Conservation (phyloP, 2,888 invertebrate species). For the Drosophila falleni region DNA sequence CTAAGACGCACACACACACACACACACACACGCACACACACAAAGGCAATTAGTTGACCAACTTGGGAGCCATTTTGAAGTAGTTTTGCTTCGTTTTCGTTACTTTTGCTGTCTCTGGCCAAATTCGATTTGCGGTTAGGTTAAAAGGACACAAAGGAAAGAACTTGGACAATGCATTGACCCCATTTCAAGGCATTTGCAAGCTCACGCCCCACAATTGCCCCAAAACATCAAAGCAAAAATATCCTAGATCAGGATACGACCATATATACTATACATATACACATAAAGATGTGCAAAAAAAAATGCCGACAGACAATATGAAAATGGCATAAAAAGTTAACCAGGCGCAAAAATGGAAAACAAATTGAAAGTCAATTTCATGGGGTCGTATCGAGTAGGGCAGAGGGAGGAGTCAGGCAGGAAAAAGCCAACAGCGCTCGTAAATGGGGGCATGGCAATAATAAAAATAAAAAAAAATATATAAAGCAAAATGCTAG, state of each 20-base stretch:
- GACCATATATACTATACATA: conserved; percentile 2
- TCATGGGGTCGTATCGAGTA: conserved; percentile 30
- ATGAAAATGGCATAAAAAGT: conserved; percentile 62
- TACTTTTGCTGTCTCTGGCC: conserved; percentile 15
- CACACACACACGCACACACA: not conserved
- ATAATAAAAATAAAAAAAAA: conserved; percentile 30
- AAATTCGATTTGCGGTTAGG: conserved; percentile 37
- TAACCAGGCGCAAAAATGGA: conserved; percentile 65
- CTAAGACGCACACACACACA: conserved; percentile 21
- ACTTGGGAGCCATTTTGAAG: conserved; percentile 29
- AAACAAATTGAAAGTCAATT: conserved; percentile 77
- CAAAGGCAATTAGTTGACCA: conserved; percentile 45
- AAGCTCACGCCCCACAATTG: conserved; percentile 12
- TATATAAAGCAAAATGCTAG: conserved; percentile 11
- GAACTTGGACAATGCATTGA: conserved; percentile 43
- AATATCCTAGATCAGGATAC: conserved; percentile 10
- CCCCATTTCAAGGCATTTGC: conserved; percentile 43
- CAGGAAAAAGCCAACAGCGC: not conserved
- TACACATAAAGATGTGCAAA: conserved; percentile 20
- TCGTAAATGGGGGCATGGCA: conserved; percentile 37
- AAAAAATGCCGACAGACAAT: conserved; percentile 33
- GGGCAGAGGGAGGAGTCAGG: not conserved
- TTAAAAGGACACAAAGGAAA: conserved; percentile 27
- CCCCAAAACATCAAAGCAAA: conserved; percentile 39
- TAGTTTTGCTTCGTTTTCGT: conserved; percentile 26